A percentile compares a stretch with the other conserved stretches of the same genome.
Conservation (phyloP, 2,113 vertebrate species). For the Crocuta crocuta region DNA sequence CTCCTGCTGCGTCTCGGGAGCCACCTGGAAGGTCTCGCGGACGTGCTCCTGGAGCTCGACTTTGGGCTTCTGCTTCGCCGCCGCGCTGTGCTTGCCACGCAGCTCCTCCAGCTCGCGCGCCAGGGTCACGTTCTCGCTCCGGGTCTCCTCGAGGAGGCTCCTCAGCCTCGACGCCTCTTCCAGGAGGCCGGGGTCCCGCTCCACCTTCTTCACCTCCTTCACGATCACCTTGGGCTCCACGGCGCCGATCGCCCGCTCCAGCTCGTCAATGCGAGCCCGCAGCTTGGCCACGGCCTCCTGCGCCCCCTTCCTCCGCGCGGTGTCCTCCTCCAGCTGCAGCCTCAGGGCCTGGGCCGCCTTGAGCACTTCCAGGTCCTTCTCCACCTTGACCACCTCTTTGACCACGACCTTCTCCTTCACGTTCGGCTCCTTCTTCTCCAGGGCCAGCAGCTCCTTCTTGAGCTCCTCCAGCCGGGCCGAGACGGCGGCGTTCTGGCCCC, state of each 20-base stretch:
- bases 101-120: slow-evolving; percentile 87
- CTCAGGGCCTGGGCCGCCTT: slow-evolving; percentile 88
- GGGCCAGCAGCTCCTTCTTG: slow-evolving; percentile 90
- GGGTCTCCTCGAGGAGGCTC: slow-evolving; percentile 88
- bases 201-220: slow-evolving; percentile 95
- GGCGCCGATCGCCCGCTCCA: slow-evolving; percentile 92
- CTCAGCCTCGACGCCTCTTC: slow-evolving; percentile 88
- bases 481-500: slow-evolving; percentile 84
- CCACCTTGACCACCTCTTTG: slow-evolving; percentile 95
- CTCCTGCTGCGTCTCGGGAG: slow-evolving; percentile 93
- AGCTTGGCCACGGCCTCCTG: slow-evolving; percentile 88
- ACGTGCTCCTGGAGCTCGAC: slow-evolving; percentile 95
- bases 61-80: slow-evolving; percentile 89
- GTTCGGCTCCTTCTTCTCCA: slow-evolving; percentile 88
- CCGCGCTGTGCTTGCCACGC: slow-evolving; percentile 85
- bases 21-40: slow-evolving; percentile 92
- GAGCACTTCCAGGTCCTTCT: slow-evolving; percentile 94
- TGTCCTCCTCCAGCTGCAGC: slow-evolving; percentile 90
- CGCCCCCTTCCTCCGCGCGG: slow-evolving; percentile 84
- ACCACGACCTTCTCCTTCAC: slow-evolving; percentile 94
- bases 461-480: slow-evolving; percentile 86
- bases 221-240: slow-evolving; percentile 94
- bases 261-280: slow-evolving; percentile 89
- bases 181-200: slow-evolving; percentile 93
- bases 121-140: slow-evolving; percentile 84